Base-by-base conservation (phyloP, 53 echinoderm and acorn worm species). In the Stichopus horrens region DNA sequence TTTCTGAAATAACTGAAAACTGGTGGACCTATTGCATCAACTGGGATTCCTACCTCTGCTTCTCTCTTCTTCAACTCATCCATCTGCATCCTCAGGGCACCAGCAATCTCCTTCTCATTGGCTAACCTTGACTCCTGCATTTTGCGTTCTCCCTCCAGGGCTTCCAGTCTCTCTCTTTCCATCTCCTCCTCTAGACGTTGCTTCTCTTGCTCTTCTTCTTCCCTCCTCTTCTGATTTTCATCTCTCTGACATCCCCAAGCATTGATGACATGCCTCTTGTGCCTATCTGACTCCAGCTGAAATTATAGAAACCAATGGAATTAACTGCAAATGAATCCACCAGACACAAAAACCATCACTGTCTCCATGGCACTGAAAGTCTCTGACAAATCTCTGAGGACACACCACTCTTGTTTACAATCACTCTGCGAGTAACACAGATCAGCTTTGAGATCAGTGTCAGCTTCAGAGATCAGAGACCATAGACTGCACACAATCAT, bases 261-360 rank as follows among this genome's bases (percentile, higher is more conserved):
- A 5, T 88, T 87, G 89, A 94, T 88, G 14, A 97, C 98, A 93
- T 95, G 91, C 56, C 90, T 92, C 89, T 97, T 93, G 90, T 97
- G 95, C 75, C 91, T 89, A 54, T 97, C 92, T 51, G 93, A 91
- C 82, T 97, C 98, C 79, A 97, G 68, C 98, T 97, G 60, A 57
- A 60, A 52, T 37, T 37, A 37, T 1, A 2, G 37, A 37, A 37
- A 37, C 37, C 37, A 37, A 0, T 37, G 37, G 2, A 37, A 37
- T 37, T 37, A 37, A 2, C 37, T 1, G n/a, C 0, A 37, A 37
- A 37, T 37, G 37, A 37, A 37, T 37, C 37, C 1, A 37, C 37
- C 0, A 37, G 37, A 37, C 37, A 37, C 37, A 37, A 37, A 37
- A 37, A 37, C 37, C 37, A 2, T 37, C 37, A 37, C 37, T 37